Evolutionary conservation across 2,888 invertebrate species (phyloP).

Genomic region (Ceramica pisi): DNA sequence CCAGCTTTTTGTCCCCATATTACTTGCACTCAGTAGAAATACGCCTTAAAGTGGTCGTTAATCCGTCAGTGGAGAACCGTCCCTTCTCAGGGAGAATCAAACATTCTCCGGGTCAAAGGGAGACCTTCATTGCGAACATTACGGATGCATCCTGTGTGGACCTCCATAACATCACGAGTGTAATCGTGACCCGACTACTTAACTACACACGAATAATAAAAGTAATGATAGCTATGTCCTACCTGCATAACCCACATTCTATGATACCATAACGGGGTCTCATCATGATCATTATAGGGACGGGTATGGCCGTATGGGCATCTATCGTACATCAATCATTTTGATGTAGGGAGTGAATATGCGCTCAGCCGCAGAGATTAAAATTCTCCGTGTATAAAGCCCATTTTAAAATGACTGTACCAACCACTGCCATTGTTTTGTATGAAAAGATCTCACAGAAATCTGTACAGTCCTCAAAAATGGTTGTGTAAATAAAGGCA

Average conservation of each 20-base stretch:
- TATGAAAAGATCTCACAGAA: constrained; percentile 65
- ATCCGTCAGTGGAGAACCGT: constrained; percentile 82
- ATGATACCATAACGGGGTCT: constrained; percentile 7
- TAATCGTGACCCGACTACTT: constrained; percentile 44
- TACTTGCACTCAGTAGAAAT: constrained; percentile 85
- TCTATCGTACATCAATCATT: constrained; percentile 2
- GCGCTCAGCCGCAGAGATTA: constrained; percentile 34
- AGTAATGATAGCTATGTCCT: constrained; percentile 9
- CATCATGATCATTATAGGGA: constrained; percentile 1
- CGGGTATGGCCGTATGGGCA: neutral
- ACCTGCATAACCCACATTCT: constrained; percentile 40
- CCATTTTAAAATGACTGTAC: constrained; percentile 59
- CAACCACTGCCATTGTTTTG: constrained; percentile 66
- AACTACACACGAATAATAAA: constrained; percentile 37
- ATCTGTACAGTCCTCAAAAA: constrained; percentile 67
- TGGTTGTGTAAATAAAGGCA: constrained; percentile 72
- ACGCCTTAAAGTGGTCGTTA: constrained; percentile 84
- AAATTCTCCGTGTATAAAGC: constrained; percentile 43
- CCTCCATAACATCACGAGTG: constrained; percentile 59
- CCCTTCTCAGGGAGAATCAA: constrained; percentile 81
- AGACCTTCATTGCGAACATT: constrained; percentile 67
- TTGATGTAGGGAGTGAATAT: constrained; percentile 20
- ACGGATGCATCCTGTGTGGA: constrained; percentile 54
- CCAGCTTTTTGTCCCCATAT: constrained; percentile 89
- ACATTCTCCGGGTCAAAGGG: constrained; percentile 76